Evolutionary conservation across 2,797 vertebrate species (phyloP), one percentile per base, ranked within the genome.

Genomic region (Emys orbicularis): DNA sequence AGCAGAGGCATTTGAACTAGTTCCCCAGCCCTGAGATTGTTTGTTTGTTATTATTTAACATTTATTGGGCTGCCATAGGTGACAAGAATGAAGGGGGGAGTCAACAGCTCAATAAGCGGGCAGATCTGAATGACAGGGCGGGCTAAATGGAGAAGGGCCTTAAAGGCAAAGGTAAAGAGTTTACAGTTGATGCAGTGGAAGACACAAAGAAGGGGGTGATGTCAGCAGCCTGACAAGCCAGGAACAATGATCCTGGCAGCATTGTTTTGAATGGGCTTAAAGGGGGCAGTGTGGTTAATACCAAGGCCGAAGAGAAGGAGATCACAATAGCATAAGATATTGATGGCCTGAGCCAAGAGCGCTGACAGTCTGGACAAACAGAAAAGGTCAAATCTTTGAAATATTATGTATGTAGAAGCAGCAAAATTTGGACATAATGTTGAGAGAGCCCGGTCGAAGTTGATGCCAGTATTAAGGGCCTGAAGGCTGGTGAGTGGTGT

Each of bases 51-150:
- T 18, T 47, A 12, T 47, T 27, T 76, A 76, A 9, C 44, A 29
- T 23, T 44, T 77, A 10, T 23, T 47, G 41, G 37, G 44, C 74
- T 77, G 74, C 12, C 8, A 5, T 15, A 4, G 6, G 27, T 47
- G 74, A 27, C 74, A 77, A 31, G 25, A 81, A 81, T 72, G n/a
- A 49, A 0, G 34, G 29, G 83, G 37, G 53, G 68, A 44, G 56
- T 68, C 84, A 79, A 72, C 82, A 9, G 4, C 0, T 1, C 52
- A 53, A 3, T 41, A 44, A 91, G 61, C 27, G 93, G 83, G 18
- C 81, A 85, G 47, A 13, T 83, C 88, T 90, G 83, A 93, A 80
- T 50, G 87, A 72, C 59, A 41, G 92, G 93, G 81, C 18, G 8
- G 52, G 50, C 74, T 93, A 3, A 88, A 54, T 2, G 54, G 34